Percentiles rank a stretch among this genome's conserved stretches.
Evolutionary conservation across 2,113 vertebrate genomes (phyloP).

Genomic region (Micronycteris hirsuta): DNA sequence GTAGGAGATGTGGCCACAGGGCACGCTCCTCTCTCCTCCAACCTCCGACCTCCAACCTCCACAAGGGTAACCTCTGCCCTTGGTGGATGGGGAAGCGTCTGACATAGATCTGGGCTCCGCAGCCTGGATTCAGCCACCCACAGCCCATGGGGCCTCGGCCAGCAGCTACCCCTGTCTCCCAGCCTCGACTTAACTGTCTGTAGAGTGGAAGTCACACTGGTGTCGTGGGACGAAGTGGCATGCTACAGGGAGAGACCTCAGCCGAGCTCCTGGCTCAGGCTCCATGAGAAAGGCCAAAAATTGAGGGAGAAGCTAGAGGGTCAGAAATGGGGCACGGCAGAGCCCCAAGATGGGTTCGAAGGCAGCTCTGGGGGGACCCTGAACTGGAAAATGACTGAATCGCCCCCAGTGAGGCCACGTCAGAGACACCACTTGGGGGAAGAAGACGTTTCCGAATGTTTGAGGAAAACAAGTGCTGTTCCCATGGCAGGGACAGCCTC

Average conservation of each 20-base stretch:
- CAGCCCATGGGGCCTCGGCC: not conserved
- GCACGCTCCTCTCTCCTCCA: accelerated
- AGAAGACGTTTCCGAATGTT: not conserved
- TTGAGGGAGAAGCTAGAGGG: too few relatives aligned
- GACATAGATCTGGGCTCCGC: not conserved
- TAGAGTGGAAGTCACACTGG: too few relatives aligned
- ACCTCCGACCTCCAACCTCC: accelerated
- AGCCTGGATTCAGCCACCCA: not conserved
- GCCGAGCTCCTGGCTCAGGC: not conserved
- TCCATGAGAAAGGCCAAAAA: not conserved
- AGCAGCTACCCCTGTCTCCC: too few relatives aligned
- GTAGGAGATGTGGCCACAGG: accelerated
- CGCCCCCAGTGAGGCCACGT: accelerated
- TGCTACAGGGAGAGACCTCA: accelerated
- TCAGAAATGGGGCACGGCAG: not conserved
- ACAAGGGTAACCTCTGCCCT: not conserved
- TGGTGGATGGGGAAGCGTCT: not conserved
- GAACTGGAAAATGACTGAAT: not conserved
- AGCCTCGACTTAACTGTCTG: not conserved
- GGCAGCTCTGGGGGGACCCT: not conserved
- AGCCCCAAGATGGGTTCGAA: not conserved
- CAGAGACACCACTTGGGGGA: not conserved
- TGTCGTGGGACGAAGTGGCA: accelerated
- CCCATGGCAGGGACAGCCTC: accelerated
- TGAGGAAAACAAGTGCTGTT: too few relatives aligned